These are phyloP conservation scores for Nomada fucata DNA, from an alignment of 2,888 invertebrate species.

Conservation along the genomic window DNA sequence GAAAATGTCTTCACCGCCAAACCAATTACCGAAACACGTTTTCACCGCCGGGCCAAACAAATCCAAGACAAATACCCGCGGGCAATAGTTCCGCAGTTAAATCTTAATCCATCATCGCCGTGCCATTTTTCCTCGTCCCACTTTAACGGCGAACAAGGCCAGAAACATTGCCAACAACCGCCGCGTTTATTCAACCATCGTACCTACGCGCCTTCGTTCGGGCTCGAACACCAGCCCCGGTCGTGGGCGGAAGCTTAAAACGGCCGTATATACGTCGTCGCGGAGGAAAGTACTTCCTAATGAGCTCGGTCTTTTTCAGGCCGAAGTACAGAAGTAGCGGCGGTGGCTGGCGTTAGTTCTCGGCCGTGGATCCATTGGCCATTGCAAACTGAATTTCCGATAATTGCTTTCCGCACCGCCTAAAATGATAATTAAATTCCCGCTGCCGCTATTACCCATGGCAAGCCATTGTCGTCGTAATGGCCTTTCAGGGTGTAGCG, in stretches of 20 bases:
- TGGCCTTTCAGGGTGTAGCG: constrained; percentile 49
- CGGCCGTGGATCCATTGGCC: constrained; percentile 73
- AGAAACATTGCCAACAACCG: background rate
- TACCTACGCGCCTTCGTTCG: background rate
- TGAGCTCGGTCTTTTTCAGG: constrained; percentile 61
- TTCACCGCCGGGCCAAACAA: too few relatives aligned
- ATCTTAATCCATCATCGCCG: too few relatives aligned
- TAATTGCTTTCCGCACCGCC: constrained; percentile 81
- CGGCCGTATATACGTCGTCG: constrained; percentile 20
- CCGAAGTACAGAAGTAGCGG: constrained; percentile 28
- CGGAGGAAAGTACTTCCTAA: constrained; percentile 54
- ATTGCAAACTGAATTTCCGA: constrained; percentile 81
- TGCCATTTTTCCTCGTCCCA: background rate
- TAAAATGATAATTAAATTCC: constrained; percentile 83
- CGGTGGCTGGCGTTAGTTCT: constrained; percentile 41
- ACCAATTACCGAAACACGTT: too few relatives aligned
- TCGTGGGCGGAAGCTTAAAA: constrained; percentile 2
- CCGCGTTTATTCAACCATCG: constrained; percentile 13
- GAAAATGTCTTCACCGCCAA: too few relatives aligned
- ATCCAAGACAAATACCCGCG: too few relatives aligned
- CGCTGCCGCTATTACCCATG: constrained; percentile 67
- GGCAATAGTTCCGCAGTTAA: too few relatives aligned
- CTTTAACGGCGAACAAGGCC: background rate
- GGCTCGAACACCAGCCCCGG: background rate
- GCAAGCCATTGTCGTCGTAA: constrained; percentile 66